Conservation (phyloP, 1,140 invertebrate genomes). For the Zaprionus ornatus region DNA sequence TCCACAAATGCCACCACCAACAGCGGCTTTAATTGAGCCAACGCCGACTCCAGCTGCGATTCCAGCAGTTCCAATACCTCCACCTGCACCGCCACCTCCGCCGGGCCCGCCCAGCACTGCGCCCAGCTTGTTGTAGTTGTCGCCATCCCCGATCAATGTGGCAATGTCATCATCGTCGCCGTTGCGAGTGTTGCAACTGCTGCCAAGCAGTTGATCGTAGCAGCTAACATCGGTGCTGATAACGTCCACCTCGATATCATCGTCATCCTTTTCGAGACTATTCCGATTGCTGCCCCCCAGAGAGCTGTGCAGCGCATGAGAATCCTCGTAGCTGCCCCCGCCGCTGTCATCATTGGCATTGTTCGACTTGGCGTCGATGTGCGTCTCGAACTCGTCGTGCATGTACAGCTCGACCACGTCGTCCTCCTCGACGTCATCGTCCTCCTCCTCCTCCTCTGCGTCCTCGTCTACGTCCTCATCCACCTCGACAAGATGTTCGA, state of each 20-base stretch:
- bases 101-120: neutral
- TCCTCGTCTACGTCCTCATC: constrained; percentile 53
- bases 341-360: constrained; percentile 83
- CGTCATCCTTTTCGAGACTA: constrained; percentile 81
- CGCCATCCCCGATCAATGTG: constrained; percentile 65
- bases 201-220: constrained; percentile 79
- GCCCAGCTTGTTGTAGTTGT: constrained; percentile 55
- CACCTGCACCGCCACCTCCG: constrained; percentile 5
- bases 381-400: constrained; percentile 86
- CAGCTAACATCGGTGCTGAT: constrained; percentile 83
- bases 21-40: constrained; percentile 45
- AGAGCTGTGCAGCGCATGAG: constrained; percentile 76
- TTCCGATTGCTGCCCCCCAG: constrained; percentile 77
- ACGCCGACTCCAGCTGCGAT: constrained; percentile 20
- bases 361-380: constrained; percentile 77
- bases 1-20: constrained; percentile 27
- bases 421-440: constrained; percentile 27
- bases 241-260: constrained; percentile 82
- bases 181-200: constrained; percentile 77
- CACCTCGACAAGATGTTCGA: constrained; percentile 30
- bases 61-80: neutral
- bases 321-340: constrained; percentile 82
- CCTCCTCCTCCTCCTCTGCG: constrained; percentile 49
- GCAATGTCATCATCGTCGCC: constrained; percentile 79
- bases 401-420: constrained; percentile 77